phyloP scores from a whole-genome alignment of 1,140 invertebrate species.

The Drosophila bocqueti region DNA sequence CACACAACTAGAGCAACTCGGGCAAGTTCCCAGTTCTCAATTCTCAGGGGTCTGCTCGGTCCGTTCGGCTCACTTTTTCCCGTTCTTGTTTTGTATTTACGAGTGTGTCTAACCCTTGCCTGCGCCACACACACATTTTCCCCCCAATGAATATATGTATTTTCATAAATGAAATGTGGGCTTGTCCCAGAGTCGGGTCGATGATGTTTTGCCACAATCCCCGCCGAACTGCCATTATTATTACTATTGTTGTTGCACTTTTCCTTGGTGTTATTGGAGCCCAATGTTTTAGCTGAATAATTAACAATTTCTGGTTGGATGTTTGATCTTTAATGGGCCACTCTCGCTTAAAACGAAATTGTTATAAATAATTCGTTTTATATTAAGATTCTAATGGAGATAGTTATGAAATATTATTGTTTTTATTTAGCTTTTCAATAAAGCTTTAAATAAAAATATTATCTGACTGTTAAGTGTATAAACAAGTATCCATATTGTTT shows the following conservation, averaged over 20 bases:
- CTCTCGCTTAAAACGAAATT: neutral
- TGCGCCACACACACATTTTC: conserved; percentile 1
- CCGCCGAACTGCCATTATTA: conserved; percentile 6
- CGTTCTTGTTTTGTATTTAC: conserved; percentile 30
- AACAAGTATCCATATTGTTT: conserved; percentile 13
- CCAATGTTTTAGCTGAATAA: conserved; percentile 8
- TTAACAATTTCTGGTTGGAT: conserved; percentile 8
- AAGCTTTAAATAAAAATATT: neutral
- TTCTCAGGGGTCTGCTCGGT: conserved; percentile 17
- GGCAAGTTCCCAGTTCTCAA: conserved; percentile 35
- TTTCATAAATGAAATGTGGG: conserved; percentile 58
- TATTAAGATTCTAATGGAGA: neutral
- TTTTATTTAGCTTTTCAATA: neutral
- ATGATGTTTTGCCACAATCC: conserved; percentile 25
- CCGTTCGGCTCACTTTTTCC: conserved; percentile 15
- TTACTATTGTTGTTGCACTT: conserved; percentile 38
- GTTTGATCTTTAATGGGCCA: neutral
- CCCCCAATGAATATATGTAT: conserved; percentile 56
- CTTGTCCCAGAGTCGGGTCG: conserved; percentile 28
- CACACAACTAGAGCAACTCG: conserved; percentile 43
- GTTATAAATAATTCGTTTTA: neutral
- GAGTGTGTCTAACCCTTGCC: conserved; percentile 40
- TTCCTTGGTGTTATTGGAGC: conserved; percentile 2
- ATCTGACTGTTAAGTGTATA: neutral
- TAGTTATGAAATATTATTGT: neutral